A percentile compares a stretch with the other conserved stretches of the same genome.
Conservation (phyloP, 2,113 vertebrate species). For the Nestor notabilis region DNA sequence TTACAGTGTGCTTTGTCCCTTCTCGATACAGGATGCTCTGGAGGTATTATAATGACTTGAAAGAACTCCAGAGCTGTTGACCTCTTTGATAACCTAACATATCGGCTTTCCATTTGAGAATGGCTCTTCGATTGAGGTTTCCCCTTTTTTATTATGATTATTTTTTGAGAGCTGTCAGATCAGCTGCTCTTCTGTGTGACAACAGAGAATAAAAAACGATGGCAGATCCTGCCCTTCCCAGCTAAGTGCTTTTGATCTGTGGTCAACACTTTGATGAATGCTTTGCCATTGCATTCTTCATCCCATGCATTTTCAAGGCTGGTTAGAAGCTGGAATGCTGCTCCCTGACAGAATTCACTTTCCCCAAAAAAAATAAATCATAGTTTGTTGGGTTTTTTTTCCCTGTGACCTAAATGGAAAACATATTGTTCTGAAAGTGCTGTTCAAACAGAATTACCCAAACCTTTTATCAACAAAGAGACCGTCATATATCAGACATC, state of each 20-base stretch:
- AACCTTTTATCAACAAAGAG: conserved; percentile 70
- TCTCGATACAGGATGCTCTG: neutral
- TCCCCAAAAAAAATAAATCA: neutral
- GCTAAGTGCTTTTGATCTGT: conserved; percentile 40
- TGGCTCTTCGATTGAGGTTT: neutral
- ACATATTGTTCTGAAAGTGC: conserved; percentile 69
- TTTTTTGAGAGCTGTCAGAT: neutral
- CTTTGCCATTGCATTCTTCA: conserved; percentile 23
- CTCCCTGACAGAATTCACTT: conserved; percentile 31
- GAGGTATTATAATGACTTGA: neutral
- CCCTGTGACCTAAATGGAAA: conserved; percentile 62
- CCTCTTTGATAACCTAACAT: neutral
- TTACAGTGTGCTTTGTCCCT: neutral
- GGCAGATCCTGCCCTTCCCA: conserved; percentile 12
- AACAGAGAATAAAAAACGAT: neutral
- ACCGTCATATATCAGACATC: conserved; percentile 53
- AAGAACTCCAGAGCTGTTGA: neutral
- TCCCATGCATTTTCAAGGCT: conserved; percentile 32
- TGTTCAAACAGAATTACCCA: conserved; percentile 64
- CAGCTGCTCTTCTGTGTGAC: conserved; percentile 14
- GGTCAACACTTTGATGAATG: conserved; percentile 24
- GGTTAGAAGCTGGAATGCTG: conserved; percentile 25
- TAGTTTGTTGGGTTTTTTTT: neutral
- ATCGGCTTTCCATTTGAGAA: neutral
- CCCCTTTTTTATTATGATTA: neutral